Conservation (phyloP, 2,888 invertebrate species). For the Aphidoletes aphidimyza region DNA sequence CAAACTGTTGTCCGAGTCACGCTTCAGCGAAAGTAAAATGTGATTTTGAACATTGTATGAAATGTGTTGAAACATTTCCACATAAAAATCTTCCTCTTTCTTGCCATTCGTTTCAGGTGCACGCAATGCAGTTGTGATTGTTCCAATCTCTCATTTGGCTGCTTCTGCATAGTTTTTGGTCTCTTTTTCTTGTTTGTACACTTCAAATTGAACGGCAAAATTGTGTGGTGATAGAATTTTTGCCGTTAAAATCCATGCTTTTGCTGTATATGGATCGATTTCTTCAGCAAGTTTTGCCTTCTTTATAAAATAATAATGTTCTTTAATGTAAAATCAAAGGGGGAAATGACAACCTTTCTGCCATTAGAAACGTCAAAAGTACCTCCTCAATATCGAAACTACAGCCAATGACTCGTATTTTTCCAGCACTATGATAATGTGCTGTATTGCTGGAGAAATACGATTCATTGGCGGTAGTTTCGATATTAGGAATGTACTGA, state of each 20-base stretch:
- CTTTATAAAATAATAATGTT: conserved; percentile 83
- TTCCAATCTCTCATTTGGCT: conserved; percentile 86
- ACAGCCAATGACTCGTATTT: no score
- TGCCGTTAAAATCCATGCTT: conserved; percentile 92
- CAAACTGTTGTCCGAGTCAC: conserved; percentile 88
- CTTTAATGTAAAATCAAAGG: no score
- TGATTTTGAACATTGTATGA: conserved; percentile 81
- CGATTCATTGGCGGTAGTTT: no score
- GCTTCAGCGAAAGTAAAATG: conserved; percentile 82
- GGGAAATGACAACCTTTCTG: no score
- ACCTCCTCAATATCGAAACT: no score
- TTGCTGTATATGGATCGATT: conserved; percentile 80
- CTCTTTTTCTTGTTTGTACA: conserved; percentile 86
- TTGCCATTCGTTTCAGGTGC: conserved; percentile 71
- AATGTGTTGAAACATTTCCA: conserved; percentile 85
- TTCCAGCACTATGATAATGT: no score
- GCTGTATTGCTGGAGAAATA: no score
- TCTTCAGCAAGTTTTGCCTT: conserved; percentile 79
- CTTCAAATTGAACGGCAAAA: conserved; percentile 89
- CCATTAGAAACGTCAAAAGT: no score
- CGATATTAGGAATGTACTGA: no score
- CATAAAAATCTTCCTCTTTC: conserved; percentile 69
- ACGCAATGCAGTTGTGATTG: conserved; percentile 81
- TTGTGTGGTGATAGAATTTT: conserved; percentile 89
- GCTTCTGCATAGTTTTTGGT: conserved; percentile 87